Conservation (phyloP, 2,888 invertebrate genomes). For the Sipha maydis region DNA sequence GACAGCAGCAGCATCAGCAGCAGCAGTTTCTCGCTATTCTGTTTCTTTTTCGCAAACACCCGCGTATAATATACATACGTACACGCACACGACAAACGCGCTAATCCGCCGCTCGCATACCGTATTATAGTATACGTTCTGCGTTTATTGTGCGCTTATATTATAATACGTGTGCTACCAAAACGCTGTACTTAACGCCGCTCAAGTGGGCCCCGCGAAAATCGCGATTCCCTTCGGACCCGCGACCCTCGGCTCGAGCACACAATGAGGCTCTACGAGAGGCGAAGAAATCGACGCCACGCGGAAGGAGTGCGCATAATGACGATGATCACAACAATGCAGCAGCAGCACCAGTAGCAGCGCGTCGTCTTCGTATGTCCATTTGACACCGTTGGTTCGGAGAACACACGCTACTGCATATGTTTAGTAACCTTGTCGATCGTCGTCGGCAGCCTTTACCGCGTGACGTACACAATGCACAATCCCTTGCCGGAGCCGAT, state of each 20-base stretch:
- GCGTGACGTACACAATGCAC: neutral
- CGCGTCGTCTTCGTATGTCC: neutral
- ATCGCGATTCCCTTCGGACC: neutral
- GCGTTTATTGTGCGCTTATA: too few relatives aligned
- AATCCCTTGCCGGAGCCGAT: neutral
- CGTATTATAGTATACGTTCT: too few relatives aligned
- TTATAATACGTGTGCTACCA: too few relatives aligned
- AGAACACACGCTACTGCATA: neutral
- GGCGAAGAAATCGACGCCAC: slow-evolving; percentile 47
- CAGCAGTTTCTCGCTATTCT: neutral
- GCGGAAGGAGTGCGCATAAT: neutral
- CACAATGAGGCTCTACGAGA: neutral
- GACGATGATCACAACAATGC: too few relatives aligned
- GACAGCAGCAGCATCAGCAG: too few relatives aligned
- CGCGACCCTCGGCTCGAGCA: neutral
- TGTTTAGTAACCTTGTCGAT: neutral
- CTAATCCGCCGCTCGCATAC: slow-evolving; percentile 26
- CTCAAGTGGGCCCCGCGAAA: slow-evolving; percentile 37
- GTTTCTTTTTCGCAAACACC: slow-evolving; percentile 3
- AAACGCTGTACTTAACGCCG: neutral
- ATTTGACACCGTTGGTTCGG: slow-evolving; percentile 48
- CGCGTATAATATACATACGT: neutral
- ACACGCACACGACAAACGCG: neutral
- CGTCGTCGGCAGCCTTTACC: neutral
- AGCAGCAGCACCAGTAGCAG: too few relatives aligned